These are phyloP conservation scores for Drosophila stalkeri DNA, from an alignment of 2,888 invertebrate species.

Conservation along the genomic window DNA sequence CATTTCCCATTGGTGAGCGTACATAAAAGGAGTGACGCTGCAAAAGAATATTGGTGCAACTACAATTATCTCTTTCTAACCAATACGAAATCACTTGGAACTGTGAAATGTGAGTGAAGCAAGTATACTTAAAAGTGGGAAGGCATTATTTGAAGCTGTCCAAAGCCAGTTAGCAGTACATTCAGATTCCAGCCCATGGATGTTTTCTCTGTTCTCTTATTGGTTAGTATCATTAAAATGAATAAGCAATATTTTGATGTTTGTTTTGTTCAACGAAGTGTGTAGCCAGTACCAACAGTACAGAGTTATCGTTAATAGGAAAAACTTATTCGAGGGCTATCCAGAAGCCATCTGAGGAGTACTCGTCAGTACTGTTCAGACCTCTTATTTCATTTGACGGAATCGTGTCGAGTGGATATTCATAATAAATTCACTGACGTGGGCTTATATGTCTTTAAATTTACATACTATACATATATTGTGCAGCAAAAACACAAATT, in stretches of 20 bases:
- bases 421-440: constrained; percentile 85
- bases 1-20: constrained; percentile 54
- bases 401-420: constrained; percentile 86
- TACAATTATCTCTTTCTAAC: constrained; percentile 36
- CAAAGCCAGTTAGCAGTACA: constrained; percentile 33
- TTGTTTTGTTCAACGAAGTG: constrained; percentile 77
- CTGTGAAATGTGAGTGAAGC: constrained; percentile 39
- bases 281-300: constrained; percentile 79
- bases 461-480: constrained; percentile 78
- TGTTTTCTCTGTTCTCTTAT: constrained; percentile 44
- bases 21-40: constrained; percentile 25
- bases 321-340: constrained; percentile 86
- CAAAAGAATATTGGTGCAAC: constrained; percentile 15
- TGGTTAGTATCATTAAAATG: constrained; percentile 62
- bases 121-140: constrained; percentile 35
- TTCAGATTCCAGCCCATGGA: constrained; percentile 50
- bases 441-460: constrained; percentile 82
- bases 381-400: constrained; percentile 86
- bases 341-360: constrained; percentile 86
- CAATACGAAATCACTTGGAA: not conserved
- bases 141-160: constrained; percentile 35
- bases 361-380: constrained; percentile 86
- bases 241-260: constrained; percentile 76
- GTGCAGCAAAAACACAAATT: constrained; percentile 71
- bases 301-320: constrained; percentile 83